phyloP scores from a whole-genome alignment of 2,113 vertebrate genomes.

The Hippolais icterina region DNA sequence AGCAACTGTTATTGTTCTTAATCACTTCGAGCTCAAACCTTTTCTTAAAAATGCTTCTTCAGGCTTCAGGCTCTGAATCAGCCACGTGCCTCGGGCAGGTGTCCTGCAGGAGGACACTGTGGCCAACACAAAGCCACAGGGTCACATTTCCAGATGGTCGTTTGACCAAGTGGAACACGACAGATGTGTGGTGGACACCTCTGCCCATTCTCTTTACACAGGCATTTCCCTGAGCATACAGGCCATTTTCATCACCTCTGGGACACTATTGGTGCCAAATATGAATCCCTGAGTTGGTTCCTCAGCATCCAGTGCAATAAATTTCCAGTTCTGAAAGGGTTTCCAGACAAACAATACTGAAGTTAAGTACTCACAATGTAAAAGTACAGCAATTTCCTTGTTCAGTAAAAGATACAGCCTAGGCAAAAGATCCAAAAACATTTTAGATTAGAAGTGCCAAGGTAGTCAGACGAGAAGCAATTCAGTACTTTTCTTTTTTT shows the following conservation, averaged over 20 bases:
- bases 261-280: background rate
- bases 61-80: background rate
- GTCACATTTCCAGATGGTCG: background rate
- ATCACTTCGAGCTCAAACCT: background rate
- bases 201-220: background rate
- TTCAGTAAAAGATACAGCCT: background rate
- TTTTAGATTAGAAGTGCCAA: background rate
- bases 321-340: background rate
- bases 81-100: background rate
- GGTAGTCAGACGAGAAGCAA: background rate
- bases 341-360: background rate
- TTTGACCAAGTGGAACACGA: background rate
- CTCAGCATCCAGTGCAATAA: background rate
- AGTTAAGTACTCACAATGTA: background rate
- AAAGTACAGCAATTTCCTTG: background rate
- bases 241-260: background rate
- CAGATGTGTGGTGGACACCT: background rate
- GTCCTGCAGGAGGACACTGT: background rate
- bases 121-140: accelerated
- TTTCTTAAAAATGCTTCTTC: background rate
- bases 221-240: background rate
- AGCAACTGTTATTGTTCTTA: background rate
- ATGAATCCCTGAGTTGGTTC: background rate
- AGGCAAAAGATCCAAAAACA: background rate
- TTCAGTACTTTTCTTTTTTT: background rate